phyloP scores from a whole-genome alignment of 2,888 invertebrate species.

The Camptogramma bilineatum region DNA sequence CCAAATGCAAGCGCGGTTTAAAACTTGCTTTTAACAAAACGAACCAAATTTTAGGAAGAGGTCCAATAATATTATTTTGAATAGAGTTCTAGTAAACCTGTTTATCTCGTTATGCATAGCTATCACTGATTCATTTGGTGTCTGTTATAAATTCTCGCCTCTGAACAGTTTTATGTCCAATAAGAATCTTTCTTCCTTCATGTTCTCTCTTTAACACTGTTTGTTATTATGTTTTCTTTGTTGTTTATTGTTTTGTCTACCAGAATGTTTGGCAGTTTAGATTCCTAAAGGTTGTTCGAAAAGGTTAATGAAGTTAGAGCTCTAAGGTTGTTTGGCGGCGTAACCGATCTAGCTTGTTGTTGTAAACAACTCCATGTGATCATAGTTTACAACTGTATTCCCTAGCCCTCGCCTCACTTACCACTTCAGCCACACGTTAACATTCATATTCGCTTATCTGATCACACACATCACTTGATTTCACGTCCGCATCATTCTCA shows the following conservation, averaged over 20 bases:
- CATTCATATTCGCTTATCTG: conserved; percentile 48
- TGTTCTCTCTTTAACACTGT: neutral
- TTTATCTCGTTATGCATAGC: conserved; percentile 13
- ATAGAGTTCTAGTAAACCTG: conserved; percentile 16
- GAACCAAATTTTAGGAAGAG: conserved; percentile 7
- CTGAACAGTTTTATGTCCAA: conserved; percentile 7
- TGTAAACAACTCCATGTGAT: conserved; percentile 66
- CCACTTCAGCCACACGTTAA: conserved; percentile 52
- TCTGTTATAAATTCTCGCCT: conserved; percentile 3
- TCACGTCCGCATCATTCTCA: conserved; percentile 53
- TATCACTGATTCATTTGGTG: conserved; percentile 1
- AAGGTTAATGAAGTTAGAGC: conserved; percentile 5
- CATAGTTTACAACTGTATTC: conserved; percentile 27
- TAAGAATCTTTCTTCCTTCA: conserved; percentile 7
- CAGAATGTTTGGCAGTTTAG: neutral
- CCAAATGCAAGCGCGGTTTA: conserved; percentile 9
- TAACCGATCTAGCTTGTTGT: conserved; percentile 47
- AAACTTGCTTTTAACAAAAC: conserved; percentile 16
- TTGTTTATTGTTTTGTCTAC: neutral
- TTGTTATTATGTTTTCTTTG: conserved; percentile 1
- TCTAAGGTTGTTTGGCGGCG: conserved; percentile 1
- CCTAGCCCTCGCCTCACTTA: conserved; percentile 59
- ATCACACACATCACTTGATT: conserved; percentile 78
- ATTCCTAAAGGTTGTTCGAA: neutral
- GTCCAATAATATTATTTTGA: conserved; percentile 6